These are phyloP conservation scores for Euthynnus affinis DNA, from an alignment of 2,797 vertebrate species.

Conservation along the genomic window DNA sequence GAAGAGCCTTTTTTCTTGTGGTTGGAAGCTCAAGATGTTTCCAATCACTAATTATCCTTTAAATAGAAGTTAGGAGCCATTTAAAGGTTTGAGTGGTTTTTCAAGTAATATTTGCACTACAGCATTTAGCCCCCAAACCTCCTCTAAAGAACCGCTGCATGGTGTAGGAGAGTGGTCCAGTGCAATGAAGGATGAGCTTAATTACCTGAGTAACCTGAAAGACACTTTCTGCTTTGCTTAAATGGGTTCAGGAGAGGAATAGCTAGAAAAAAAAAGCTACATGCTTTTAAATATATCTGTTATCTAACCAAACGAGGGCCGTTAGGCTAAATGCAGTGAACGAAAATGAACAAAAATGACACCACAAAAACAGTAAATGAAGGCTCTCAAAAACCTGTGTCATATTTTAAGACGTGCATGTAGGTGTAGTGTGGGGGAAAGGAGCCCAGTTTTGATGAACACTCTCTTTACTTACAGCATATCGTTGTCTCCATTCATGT, in stretches of 20 bases:
- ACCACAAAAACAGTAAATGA: no score
- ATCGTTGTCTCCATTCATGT: not conserved
- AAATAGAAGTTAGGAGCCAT: slow-evolving; percentile 1
- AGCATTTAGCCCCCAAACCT: slow-evolving; percentile 6
- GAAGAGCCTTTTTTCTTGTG: not conserved
- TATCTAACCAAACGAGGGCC: not conserved
- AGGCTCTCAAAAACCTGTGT: not conserved
- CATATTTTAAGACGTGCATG: not conserved
- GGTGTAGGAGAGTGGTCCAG: not conserved
- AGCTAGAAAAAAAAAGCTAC: not conserved
- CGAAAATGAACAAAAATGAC: no score
- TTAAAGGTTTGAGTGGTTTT: not conserved
- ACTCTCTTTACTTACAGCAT: not conserved
- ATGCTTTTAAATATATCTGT: not conserved
- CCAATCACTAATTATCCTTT: slow-evolving; percentile 11
- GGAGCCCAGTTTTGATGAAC: not conserved
- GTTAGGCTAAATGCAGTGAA: no score
- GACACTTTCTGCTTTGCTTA: not conserved
- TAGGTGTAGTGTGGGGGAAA: not conserved
- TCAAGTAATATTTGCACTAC: not conserved
- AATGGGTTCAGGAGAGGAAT: not conserved
- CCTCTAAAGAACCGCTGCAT: not conserved
- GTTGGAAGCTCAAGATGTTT: not conserved
- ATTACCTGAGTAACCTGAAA: not conserved
- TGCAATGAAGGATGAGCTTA: slow-evolving; percentile 25